These are phyloP conservation scores for Pedetes capensis DNA, from an alignment of 2,113 vertebrate genomes.

Conservation along the genomic window DNA sequence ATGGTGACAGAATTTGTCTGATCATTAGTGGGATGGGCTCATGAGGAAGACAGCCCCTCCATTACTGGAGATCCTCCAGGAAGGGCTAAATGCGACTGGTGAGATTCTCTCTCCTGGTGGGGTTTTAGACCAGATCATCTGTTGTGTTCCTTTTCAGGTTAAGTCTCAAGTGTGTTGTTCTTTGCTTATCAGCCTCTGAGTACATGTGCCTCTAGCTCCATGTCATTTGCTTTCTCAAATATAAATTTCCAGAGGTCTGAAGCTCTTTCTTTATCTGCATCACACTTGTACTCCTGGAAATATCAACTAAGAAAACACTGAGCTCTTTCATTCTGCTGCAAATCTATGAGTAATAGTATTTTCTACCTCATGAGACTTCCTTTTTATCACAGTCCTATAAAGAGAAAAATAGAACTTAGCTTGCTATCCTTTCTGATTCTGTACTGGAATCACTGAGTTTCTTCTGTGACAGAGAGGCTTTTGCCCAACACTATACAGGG, in stretches of 20 bases:
- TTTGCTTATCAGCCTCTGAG: background rate
- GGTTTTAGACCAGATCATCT: background rate
- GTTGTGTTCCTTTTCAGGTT: background rate
- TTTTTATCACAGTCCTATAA: background rate
- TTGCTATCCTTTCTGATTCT: background rate
- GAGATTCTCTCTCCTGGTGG: background rate
- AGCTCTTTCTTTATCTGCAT: background rate
- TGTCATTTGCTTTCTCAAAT: background rate
- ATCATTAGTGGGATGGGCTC: background rate
- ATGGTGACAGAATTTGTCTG: background rate
- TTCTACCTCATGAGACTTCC: background rate
- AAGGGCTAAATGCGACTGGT: background rate
- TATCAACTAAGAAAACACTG: background rate
- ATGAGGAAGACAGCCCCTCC: background rate
- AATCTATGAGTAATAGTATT: background rate
- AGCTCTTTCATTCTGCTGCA: background rate
- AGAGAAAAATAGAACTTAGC: background rate
- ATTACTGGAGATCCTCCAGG: background rate
- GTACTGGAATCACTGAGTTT: background rate
- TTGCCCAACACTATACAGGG: background rate
- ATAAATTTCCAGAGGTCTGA: background rate
- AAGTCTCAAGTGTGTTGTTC: background rate
- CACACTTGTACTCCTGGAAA: background rate
- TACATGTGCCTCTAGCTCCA: accelerated
- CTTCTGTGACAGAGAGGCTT: background rate